phyloP scores from a whole-genome alignment of 2,113 vertebrate species.

The Erpornis zantholeuca region DNA sequence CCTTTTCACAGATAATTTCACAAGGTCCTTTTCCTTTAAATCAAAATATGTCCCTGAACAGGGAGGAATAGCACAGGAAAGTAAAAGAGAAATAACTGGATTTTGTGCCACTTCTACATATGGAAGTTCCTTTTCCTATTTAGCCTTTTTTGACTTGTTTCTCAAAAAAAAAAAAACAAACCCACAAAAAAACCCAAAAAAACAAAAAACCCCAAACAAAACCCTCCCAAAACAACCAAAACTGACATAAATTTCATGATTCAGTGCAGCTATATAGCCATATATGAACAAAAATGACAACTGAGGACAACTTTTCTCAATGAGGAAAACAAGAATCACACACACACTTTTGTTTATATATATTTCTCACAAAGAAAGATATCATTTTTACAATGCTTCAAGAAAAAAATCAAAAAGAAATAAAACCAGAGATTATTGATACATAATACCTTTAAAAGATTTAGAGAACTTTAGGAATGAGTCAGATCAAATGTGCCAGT shows the following conservation, averaged over 20 bases:
- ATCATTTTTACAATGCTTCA: not conserved
- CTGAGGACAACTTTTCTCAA: not conserved
- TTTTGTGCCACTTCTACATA: not conserved
- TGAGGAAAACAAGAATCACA: not conserved
- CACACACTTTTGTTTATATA: not conserved
- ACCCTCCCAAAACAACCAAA: not conserved
- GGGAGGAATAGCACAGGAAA: not conserved
- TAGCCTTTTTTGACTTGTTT: not conserved
- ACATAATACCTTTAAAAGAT: not conserved
- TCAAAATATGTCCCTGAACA: not conserved
- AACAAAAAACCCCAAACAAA: not conserved
- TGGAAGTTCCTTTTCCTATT: not conserved
- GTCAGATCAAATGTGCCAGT: not conserved
- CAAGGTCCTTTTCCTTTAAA: not conserved
- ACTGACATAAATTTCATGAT: not conserved
- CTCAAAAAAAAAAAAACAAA: not conserved
- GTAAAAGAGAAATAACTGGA: not conserved
- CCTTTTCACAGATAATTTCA: not conserved
- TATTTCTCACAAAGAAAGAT: not conserved
- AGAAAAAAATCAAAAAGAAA: too few relatives aligned
- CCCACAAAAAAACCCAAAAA: rapidly evolving
- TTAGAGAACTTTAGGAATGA: not conserved
- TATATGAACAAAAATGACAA: not conserved
- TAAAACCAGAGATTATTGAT: not conserved
- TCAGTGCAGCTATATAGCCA: not conserved